Conservation (phyloP, 2,888 invertebrate genomes). For the Apodemia hepburni region DNA sequence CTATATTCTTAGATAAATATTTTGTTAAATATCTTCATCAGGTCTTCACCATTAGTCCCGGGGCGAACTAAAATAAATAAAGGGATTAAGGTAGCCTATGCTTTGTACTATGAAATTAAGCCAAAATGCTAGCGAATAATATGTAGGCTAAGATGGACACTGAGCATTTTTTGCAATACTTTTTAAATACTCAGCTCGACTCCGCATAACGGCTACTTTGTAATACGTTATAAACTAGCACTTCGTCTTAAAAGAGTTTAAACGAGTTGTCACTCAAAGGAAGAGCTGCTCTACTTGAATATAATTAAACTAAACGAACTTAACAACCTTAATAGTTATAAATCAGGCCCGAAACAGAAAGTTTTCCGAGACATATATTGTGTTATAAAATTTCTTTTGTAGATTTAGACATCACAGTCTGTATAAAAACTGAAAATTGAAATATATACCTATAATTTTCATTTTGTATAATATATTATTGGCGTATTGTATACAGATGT, state of each 20-base stretch:
- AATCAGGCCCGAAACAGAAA: conserved; percentile 19
- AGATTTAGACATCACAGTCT: conserved; percentile 43
- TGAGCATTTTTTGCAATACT: conserved; percentile 1
- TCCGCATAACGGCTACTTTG: background rate
- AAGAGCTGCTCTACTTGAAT: conserved; percentile 65
- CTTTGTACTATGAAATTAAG: conserved; percentile 77
- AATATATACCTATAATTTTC: conserved; percentile 24
- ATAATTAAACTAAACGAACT: conserved; percentile 59
- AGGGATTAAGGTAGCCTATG: conserved; percentile 51
- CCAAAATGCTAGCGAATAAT: conserved; percentile 37
- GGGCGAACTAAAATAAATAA: conserved; percentile 49
- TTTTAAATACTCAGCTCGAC: conserved; percentile 1
- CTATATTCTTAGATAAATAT: conserved; percentile 61
- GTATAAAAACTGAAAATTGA: conserved; percentile 24
- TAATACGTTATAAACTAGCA: conserved; percentile 30
- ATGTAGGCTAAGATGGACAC: conserved; percentile 14
- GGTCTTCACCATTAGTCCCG: conserved; percentile 48
- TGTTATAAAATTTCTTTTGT: conserved; percentile 39
- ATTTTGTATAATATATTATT: conserved; percentile 40
- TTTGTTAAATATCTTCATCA: conserved; percentile 59
- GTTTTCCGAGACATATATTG: conserved; percentile 9
- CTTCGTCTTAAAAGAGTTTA: conserved; percentile 32
- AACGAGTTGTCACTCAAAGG: conserved; percentile 41
- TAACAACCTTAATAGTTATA: conserved; percentile 49
- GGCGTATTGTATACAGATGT: conserved; percentile 72